These are phyloP conservation scores for Psettodes erumei DNA, from an alignment of 2,113 vertebrate species.

Conservation along the genomic window DNA sequence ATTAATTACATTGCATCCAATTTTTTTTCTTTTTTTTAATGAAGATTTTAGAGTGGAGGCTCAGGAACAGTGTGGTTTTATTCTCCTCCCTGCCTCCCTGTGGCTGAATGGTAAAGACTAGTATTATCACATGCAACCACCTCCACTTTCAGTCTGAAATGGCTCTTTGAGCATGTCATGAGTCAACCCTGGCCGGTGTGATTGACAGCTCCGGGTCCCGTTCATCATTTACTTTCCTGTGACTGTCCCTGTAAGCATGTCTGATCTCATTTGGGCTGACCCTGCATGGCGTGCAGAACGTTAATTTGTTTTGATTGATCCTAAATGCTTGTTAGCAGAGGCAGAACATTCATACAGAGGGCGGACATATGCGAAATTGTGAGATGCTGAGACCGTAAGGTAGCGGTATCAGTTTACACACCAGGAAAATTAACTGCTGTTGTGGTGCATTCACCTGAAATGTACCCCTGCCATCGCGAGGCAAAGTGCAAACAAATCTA, in stretches of 20 bases:
- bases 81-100: not conserved
- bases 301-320: conserved; percentile 72
- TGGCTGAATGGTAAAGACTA: not conserved
- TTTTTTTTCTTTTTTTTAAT: conserved; percentile 18
- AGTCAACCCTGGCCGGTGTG: conserved; percentile 30
- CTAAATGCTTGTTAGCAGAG: conserved; percentile 61
- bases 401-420: conserved; percentile 38
- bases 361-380: conserved; percentile 43
- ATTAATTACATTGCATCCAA: conserved; percentile 41
- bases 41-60: not conserved
- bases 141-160: conserved; percentile 16
- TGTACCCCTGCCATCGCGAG: not conserved
- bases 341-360: conserved; percentile 42
- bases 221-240: conserved; percentile 62
- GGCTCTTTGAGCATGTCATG: conserved; percentile 20
- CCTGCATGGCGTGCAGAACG: conserved; percentile 38
- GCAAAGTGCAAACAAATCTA: not conserved
- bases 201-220: conserved; percentile 54
- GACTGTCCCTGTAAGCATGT: conserved; percentile 53
- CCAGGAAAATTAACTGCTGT: not conserved
- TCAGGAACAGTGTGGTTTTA: conserved; percentile 3
- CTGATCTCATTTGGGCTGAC: conserved; percentile 66
- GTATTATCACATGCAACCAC: not conserved
- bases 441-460: conserved; percentile 1
- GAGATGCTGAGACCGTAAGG: conserved; percentile 20